These are phyloP conservation scores for Kradibia gibbosae DNA, from an alignment of 1,140 invertebrate species.

Conservation along the genomic window DNA sequence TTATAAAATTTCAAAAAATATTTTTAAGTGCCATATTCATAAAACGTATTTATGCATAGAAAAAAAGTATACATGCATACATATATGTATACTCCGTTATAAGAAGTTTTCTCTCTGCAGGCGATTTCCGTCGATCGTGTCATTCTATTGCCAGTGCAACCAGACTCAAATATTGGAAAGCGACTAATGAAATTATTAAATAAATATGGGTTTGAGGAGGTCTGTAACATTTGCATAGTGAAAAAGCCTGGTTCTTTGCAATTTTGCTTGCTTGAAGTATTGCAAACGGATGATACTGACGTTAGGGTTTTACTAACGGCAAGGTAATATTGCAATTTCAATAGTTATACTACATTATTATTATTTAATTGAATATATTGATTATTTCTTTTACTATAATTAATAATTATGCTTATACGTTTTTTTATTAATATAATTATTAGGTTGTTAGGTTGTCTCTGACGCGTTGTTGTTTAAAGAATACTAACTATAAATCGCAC, in stretches of 20 bases:
- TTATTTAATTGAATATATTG: neutral
- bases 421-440: no score
- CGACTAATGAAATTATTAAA: slow-evolving; percentile 55
- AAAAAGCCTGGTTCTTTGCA: slow-evolving; percentile 54
- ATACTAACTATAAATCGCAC: no score
- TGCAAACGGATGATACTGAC: slow-evolving; percentile 39
- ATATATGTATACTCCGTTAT: neutral
- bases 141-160: slow-evolving; percentile 50
- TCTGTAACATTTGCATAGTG: slow-evolving; percentile 54
- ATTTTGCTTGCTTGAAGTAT: slow-evolving; percentile 61
- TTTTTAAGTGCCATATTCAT: no score
- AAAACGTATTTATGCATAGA: no score
- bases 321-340: slow-evolving; percentile 54
- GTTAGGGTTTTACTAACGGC: slow-evolving; percentile 57
- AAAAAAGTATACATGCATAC: no score
- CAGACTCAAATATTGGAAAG: slow-evolving; percentile 30
- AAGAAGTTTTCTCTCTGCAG: slow-evolving; percentile 8
- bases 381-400: neutral
- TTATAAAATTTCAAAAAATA: no score
- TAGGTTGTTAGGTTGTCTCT: no score
- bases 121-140: slow-evolving; percentile 57
- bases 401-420: no score
- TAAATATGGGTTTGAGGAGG: slow-evolving; percentile 55
- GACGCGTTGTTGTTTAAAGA: no score
- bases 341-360: no score